Conservation (phyloP, 2,888 invertebrate species). For the Tinea pellionella region DNA sequence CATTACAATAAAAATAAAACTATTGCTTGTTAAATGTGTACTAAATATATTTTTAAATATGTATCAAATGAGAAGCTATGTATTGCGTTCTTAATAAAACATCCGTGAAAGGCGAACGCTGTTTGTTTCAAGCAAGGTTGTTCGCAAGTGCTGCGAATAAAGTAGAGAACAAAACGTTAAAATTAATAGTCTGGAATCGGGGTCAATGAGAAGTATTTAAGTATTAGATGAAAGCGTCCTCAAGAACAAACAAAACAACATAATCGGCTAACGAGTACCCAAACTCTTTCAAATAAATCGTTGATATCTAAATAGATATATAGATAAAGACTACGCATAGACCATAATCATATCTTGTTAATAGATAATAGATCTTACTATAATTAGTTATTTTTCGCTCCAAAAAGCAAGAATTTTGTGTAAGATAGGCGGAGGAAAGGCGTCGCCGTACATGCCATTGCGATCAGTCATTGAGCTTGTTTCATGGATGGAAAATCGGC, state of each 20-base stretch:
- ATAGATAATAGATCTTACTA: not conserved
- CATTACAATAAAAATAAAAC: not conserved
- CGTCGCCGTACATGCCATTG: not conserved
- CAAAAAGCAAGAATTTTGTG: slow-evolving; percentile 23
- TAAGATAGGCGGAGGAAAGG: not conserved
- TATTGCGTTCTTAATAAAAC: slow-evolving; percentile 23
- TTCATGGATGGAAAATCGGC: not conserved
- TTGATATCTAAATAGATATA: not conserved
- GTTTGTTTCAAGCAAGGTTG: slow-evolving; percentile 30
- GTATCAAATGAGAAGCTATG: slow-evolving; percentile 21
- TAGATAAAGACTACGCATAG: not conserved
- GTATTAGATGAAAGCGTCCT: not conserved
- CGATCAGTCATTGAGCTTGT: not conserved
- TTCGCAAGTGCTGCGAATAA: slow-evolving; percentile 12
- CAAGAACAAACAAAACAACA: not conserved
- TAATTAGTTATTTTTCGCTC: slow-evolving; percentile 31
- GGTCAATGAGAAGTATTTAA: slow-evolving; percentile 32
- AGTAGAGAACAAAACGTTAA: slow-evolving; percentile 34
- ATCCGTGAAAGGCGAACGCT: slow-evolving; percentile 33
- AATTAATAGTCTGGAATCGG: slow-evolving; percentile 25
- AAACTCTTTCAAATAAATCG: not conserved
- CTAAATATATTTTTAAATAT: not conserved
- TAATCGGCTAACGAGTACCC: not conserved
- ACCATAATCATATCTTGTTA: not conserved
- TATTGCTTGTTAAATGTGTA: not conserved